Percentiles rank a stretch among this genome's conserved stretches.
Evolutionary conservation across 2,797 vertebrate genomes (phyloP).

Genomic region (Melanotaenia boesemani): DNA sequence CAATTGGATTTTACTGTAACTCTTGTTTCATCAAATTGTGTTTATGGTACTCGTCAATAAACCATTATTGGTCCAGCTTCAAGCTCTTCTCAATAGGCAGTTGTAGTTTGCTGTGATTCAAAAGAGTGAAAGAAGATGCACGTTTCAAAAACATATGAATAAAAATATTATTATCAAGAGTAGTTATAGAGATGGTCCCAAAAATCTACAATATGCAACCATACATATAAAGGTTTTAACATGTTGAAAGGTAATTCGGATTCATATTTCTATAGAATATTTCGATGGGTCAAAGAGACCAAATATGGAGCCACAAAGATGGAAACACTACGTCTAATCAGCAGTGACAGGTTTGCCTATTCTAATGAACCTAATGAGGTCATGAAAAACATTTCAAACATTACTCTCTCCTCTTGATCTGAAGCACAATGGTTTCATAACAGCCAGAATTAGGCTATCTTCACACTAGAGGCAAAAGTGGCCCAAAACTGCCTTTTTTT

Average conservation of each 20-base stretch:
- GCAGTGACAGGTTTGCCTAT: constrained; percentile 17
- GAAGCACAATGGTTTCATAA: constrained; percentile 18
- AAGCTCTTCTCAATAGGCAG: neutral
- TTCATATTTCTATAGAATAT: neutral
- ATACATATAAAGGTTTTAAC: neutral
- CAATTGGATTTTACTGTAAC: neutral
- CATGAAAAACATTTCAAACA: neutral
- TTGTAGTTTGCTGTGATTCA: neutral
- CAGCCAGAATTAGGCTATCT: neutral
- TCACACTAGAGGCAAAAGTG: neutral
- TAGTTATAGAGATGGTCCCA: too few relatives aligned
- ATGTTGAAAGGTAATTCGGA: neutral
- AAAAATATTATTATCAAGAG: neutral
- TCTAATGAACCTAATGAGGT: constrained; percentile 19
- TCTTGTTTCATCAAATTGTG: neutral
- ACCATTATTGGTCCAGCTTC: neutral
- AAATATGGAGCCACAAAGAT: neutral
- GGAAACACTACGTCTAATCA: constrained; percentile 22
- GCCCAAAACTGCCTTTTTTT: neutral
- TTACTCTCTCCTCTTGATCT: neutral
- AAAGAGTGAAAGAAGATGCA: neutral
- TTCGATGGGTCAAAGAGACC: neutral
- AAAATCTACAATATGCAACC: neutral
- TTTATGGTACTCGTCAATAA: neutral
- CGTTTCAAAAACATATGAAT: neutral